phyloP scores from a whole-genome alignment of 2,113 vertebrate species.

The Bambusicola thoracicus region DNA sequence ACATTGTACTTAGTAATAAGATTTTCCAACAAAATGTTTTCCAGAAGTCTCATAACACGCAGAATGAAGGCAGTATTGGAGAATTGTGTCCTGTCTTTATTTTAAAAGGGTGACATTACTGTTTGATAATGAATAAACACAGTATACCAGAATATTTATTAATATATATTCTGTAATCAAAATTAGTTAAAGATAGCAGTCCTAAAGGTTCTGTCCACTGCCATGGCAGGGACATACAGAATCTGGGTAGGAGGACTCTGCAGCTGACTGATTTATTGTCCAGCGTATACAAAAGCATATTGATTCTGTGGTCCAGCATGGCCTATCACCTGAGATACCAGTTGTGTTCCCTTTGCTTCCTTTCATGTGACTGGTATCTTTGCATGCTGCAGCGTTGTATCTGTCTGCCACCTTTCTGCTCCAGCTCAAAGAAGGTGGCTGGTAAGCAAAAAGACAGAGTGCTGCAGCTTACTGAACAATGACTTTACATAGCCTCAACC shows the following conservation, averaged over 20 bases:
- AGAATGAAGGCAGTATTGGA: neutral
- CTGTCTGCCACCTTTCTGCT: neutral
- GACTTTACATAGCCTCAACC: neutral
- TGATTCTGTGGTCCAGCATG: fast-evolving
- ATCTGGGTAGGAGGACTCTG: neutral
- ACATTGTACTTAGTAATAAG: neutral
- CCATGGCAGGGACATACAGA: fast-evolving
- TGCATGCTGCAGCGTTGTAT: neutral
- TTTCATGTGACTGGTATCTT: neutral
- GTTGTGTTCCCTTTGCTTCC: neutral
- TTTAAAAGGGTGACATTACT: neutral
- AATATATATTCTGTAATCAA: neutral
- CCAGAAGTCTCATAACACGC: neutral
- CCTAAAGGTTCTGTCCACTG: neutral
- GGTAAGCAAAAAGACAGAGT: neutral
- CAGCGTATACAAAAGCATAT: neutral
- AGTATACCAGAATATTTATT: neutral
- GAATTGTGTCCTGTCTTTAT: neutral
- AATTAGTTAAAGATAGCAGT: neutral
- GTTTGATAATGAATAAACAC: neutral
- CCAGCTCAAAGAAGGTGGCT: neutral
- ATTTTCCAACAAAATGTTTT: neutral
- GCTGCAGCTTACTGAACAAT: neutral
- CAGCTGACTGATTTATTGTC: neutral
- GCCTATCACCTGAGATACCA: neutral